Base-by-base conservation (phyloP, 2,113 vertebrate genomes). In the Polypterus bichir region DNA sequence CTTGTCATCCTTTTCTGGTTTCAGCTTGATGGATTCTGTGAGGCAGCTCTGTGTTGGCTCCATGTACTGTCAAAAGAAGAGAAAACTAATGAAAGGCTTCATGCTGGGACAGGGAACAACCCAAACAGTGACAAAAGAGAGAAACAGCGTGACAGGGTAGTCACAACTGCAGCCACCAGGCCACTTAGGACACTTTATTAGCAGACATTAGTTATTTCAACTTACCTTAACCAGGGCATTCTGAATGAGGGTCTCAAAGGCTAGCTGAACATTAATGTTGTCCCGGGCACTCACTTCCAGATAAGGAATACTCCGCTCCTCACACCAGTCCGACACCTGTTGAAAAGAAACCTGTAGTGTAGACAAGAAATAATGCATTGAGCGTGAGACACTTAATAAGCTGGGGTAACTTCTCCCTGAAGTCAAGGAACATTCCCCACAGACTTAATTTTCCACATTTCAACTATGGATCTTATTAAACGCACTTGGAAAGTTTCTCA, bases 241-340 rank as follows among this genome's bases (percentile, higher is more conserved):
- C 62, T 77, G 71, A 1, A 83, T 78, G 0, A 88, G 77, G 5
- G 73, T 82, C 71, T 86, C 83, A 0, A 90, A 90, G 48, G 88
- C 88, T 48, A 84, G 79, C 0, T 78, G 82, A 0, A 90, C 82
- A 0, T 87, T 88, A 72, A 83, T 77, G 70, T 83, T 68, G 54
- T 80, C 84, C 74, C 87, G 89, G 67, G 88, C 87, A 0, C 87
- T 89, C 69, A 90, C 88, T 70, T 90, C 88, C 46, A 87, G 87
- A 9, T 88, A 90, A 0, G 82, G 73, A 48, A 90, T 79, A 9
- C 82, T 79, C 10, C 82, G 86, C 59, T 86, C 83, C 72, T 79
- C 68, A 67, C 87, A 88, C 87, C 88, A 90, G 63, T 71, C 70
- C 4, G 69, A 75, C 62, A 78, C 86, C 0, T 54, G 67, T 46